These are phyloP conservation scores for Trigoniulus corallinus DNA, from an alignment of 1,140 invertebrate species.

Conservation along the genomic window DNA sequence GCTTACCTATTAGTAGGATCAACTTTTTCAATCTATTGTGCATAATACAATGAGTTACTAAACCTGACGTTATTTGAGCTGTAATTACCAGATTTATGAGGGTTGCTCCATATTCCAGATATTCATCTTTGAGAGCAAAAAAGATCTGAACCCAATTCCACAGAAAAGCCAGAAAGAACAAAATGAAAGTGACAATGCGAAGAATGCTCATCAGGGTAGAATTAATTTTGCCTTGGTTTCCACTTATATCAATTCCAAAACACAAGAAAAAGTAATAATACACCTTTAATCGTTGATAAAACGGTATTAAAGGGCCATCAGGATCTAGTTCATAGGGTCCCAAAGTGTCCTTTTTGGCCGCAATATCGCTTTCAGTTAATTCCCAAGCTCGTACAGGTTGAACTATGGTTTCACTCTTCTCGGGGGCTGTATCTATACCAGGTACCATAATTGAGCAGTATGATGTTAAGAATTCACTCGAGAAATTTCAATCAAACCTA, in stretches of 20 bases:
- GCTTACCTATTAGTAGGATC: background rate
- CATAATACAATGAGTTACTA: background rate
- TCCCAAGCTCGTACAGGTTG: too few species aligned
- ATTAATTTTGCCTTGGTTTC: background rate
- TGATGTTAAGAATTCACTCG: too few species aligned
- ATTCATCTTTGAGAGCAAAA: background rate
- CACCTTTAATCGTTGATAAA: background rate
- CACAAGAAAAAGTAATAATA: background rate
- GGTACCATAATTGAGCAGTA: too few species aligned
- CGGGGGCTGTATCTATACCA: too few species aligned
- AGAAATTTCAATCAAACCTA: too few species aligned
- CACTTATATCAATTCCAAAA: background rate
- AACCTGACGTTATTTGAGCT: background rate
- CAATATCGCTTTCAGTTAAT: too few species aligned
- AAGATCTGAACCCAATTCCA: background rate
- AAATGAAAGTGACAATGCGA: background rate
- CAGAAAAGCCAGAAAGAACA: background rate
- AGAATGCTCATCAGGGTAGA: background rate
- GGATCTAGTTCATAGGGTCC: too few species aligned
- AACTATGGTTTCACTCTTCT: too few species aligned
- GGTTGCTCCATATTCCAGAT: background rate
- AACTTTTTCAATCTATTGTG: background rate
- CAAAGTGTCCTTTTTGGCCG: too few species aligned
- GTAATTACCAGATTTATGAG: background rate
- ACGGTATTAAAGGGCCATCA: background rate